phyloP scores from a whole-genome alignment of 2,888 invertebrate genomes.

The Synergus laeviventris region DNA sequence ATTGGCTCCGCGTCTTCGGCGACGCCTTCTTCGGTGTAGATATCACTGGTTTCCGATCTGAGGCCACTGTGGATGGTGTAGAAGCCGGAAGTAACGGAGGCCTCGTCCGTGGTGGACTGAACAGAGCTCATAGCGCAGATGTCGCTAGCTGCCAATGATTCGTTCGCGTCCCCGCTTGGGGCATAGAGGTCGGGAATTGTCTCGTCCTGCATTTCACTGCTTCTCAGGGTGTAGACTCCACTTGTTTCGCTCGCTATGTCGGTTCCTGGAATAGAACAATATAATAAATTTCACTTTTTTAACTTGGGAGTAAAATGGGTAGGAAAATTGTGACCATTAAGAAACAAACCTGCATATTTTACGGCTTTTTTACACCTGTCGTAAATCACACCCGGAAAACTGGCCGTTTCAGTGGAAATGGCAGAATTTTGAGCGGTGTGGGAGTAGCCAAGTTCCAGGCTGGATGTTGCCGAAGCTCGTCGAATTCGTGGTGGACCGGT shows the following conservation, averaged over 20 bases:
- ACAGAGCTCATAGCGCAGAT: constrained; percentile 71
- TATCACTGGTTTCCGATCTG: constrained; percentile 73
- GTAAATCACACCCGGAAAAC: constrained; percentile 76
- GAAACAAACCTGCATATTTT: constrained; percentile 65
- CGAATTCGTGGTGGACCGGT: constrained; percentile 77
- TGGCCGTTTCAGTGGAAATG: constrained; percentile 81
- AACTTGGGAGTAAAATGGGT: too few relatives aligned
- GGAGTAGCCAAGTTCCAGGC: constrained; percentile 89
- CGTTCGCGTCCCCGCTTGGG: constrained; percentile 66
- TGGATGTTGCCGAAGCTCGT: constrained; percentile 87
- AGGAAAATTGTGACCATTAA: too few relatives aligned
- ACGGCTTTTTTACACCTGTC: constrained; percentile 71
- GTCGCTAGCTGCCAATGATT: constrained; percentile 69
- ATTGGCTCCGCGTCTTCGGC: constrained; percentile 71
- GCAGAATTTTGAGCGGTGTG: constrained; percentile 92
- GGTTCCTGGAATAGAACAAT: constrained; percentile 58
- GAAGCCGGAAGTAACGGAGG: constrained; percentile 74
- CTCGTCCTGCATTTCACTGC: constrained; percentile 74
- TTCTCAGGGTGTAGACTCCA: constrained; percentile 88
- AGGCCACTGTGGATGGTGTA: constrained; percentile 74
- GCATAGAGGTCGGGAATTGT: constrained; percentile 67
- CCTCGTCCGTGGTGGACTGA: constrained; percentile 74
- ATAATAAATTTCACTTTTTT: neutral
- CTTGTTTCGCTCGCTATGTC: constrained; percentile 87
- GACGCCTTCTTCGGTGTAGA: constrained; percentile 66